Conservation (phyloP, 23 tunicate genomes). For the Ascidia mentula region DNA sequence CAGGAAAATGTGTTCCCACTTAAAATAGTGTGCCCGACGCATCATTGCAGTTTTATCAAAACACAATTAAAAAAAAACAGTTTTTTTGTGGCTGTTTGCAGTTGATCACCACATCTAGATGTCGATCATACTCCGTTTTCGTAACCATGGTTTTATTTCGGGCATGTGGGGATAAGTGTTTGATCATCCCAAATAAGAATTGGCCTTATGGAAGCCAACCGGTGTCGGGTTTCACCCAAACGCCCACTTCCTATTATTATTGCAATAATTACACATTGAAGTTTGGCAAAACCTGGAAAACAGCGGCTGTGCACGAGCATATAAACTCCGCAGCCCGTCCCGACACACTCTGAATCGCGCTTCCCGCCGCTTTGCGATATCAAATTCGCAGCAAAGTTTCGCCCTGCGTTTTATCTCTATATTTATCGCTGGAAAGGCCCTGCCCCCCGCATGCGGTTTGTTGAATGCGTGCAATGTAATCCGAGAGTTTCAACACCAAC, state of each 20-base stretch:
- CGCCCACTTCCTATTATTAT: slow-evolving; percentile 8
- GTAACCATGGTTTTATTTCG: too few relatives aligned
- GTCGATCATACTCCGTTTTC: too few relatives aligned
- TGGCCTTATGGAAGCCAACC: too few relatives aligned
- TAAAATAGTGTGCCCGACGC: too few relatives aligned
- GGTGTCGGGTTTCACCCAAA: not conserved
- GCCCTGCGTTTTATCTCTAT: not conserved
- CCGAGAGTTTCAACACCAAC: not conserved
- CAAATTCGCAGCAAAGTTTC: not conserved
- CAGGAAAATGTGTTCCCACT: too few relatives aligned
- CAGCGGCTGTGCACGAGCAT: too few relatives aligned
- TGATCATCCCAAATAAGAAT: not conserved
- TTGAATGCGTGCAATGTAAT: not conserved
- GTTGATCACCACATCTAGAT: too few relatives aligned
- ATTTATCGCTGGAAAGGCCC: not conserved
- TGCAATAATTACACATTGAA: not conserved
- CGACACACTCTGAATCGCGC: not conserved
- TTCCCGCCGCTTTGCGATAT: not conserved
- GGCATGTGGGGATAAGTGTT: too few relatives aligned
- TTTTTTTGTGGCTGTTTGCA: too few relatives aligned
- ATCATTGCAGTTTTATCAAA: too few relatives aligned
- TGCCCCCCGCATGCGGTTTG: not conserved
- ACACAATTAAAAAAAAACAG: too few relatives aligned
- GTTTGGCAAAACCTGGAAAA: not conserved
- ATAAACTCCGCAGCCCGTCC: not conserved